Evolutionary conservation across 1,140 invertebrate genomes (phyloP).

Genomic region (Arion vulgaris): DNA sequence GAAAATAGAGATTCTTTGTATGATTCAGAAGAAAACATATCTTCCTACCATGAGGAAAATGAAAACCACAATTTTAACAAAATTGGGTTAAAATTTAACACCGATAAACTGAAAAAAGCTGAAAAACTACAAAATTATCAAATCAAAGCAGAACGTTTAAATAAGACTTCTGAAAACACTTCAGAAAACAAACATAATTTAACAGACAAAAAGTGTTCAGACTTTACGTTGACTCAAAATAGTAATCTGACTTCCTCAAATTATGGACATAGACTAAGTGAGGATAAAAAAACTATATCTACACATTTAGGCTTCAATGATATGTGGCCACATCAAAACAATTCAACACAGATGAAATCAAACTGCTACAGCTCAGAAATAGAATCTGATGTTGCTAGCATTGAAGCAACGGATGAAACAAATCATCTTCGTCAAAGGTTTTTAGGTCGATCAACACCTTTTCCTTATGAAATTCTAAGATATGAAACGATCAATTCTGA

Average conservation of each 20-base stretch:
- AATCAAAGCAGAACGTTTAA: background rate
- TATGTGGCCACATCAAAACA: background rate
- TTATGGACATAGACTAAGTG: background rate
- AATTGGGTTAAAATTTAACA: background rate
- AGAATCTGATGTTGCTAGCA: background rate
- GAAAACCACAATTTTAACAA: background rate
- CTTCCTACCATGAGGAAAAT: background rate
- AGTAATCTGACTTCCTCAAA: background rate
- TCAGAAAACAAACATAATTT: background rate
- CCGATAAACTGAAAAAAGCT: background rate
- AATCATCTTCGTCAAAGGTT: background rate
- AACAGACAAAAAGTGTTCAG: background rate
- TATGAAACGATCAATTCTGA: background rate
- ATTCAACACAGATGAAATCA: background rate
- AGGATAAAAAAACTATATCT: background rate
- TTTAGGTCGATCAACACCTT: background rate
- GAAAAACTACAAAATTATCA: background rate
- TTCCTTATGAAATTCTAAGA: background rate
- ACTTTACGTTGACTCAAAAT: background rate
- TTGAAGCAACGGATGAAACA: background rate
- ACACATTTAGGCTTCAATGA: background rate
- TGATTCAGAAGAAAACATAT: background rate
- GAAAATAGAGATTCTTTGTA: too few relatives aligned
- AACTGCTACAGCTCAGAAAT: background rate
- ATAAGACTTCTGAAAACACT: background rate